phyloP scores from a whole-genome alignment of 2,113 vertebrate genomes.

The Paraplagusia blochii region DNA sequence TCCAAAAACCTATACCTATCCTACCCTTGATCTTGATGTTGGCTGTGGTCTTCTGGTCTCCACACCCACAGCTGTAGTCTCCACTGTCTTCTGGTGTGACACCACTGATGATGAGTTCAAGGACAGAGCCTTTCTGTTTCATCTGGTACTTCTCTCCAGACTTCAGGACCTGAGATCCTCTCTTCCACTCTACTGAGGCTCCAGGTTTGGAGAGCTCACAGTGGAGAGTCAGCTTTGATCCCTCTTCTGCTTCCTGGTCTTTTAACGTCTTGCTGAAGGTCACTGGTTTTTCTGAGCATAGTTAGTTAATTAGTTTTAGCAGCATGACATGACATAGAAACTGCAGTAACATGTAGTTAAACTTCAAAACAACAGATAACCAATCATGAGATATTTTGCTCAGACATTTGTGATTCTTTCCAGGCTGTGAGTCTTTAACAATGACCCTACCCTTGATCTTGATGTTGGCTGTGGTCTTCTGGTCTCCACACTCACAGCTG shows the following conservation, averaged over 20 bases:
- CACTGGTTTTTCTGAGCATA: slow-evolving; percentile 33
- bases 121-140: slow-evolving; percentile 60
- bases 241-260: slow-evolving; percentile 59
- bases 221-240: slow-evolving; percentile 66
- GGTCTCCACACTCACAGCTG: slow-evolving; percentile 70
- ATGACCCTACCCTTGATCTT: not conserved
- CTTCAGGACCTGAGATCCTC: slow-evolving; percentile 69
- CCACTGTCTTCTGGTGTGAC: slow-evolving; percentile 73
- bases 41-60: slow-evolving; percentile 57
- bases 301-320: slow-evolving; percentile 8
- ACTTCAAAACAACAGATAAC: too few relatives aligned
- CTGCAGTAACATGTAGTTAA: too few relatives aligned
- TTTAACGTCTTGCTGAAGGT: not conserved
- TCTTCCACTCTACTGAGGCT: slow-evolving; percentile 79
- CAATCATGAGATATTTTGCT: too few relatives aligned
- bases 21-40: not conserved
- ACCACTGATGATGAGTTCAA: slow-evolving; percentile 76
- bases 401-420: too few relatives aligned
- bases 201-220: slow-evolving; percentile 77
- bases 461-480: slow-evolving; percentile 30
- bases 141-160: slow-evolving; percentile 72
- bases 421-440: too few relatives aligned
- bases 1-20: too few relatives aligned
- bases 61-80: slow-evolving; percentile 74
- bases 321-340: too few relatives aligned